A percentile compares a stretch with the other conserved stretches of the same genome.
Conservation (phyloP, 2,888 invertebrate genomes). For the Tipula helvola region DNA sequence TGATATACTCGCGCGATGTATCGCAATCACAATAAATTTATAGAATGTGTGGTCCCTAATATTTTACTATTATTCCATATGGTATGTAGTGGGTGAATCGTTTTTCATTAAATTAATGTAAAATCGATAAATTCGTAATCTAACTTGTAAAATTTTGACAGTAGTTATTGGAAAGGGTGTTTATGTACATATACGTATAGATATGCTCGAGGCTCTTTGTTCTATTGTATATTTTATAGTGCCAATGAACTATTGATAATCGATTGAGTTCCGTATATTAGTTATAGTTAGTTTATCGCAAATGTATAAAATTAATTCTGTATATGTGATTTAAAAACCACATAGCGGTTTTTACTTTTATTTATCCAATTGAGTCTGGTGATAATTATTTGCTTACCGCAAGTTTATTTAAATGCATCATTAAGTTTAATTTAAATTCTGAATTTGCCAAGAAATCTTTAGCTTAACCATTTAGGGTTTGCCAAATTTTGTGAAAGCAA, state of each 20-base stretch:
- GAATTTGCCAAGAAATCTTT: too few relatives aligned
- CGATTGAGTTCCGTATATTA: too few relatives aligned
- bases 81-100: neutral
- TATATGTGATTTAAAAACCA: neutral
- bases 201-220: neutral
- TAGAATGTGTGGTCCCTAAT: neutral
- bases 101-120: neutral
- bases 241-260: too few relatives aligned
- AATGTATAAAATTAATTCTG: too few relatives aligned
- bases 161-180: neutral
- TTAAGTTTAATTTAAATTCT: too few relatives aligned
- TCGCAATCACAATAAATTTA: neutral
- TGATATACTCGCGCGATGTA: neutral
- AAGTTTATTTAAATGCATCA: neutral
- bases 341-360: neutral
- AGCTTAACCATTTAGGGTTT: too few relatives aligned
- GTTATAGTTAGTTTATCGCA: too few relatives aligned
- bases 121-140: neutral
- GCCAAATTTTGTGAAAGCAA: too few relatives aligned
- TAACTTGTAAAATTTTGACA: neutral
- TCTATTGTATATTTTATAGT: too few relatives aligned
- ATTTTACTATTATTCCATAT: neutral
- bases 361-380: neutral
- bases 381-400: neutral
- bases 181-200: neutral